These are phyloP conservation scores for Trichomycterus rosablanca DNA, from an alignment of 2,113 vertebrate genomes.

Conservation along the genomic window DNA sequence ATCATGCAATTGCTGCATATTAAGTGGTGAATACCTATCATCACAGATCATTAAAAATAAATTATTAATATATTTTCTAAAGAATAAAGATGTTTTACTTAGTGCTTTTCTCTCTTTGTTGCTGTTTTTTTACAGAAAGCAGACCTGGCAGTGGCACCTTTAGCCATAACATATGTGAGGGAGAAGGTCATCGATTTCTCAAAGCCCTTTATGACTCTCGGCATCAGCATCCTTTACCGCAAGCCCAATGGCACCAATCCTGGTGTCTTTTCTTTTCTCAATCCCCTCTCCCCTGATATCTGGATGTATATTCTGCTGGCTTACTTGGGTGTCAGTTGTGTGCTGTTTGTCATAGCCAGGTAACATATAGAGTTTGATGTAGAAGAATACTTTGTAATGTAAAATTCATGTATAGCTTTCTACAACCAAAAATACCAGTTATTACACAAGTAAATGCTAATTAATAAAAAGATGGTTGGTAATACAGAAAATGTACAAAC, in stretches of 20 bases:
- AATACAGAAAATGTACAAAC: too few relatives aligned
- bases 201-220: conserved; percentile 95
- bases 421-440: too few relatives aligned
- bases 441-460: too few relatives aligned
- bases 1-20: too few relatives aligned
- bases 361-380: conserved; percentile 74
- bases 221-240: conserved; percentile 94
- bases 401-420: too few relatives aligned
- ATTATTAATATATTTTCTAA: not conserved
- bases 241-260: conserved; percentile 92
- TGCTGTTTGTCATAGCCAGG: conserved; percentile 99
- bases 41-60: not conserved
- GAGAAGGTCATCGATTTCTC: conserved; percentile 99
- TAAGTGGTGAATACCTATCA: too few relatives aligned
- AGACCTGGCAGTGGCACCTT: conserved; percentile 91
- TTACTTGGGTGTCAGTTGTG: conserved; percentile 99
- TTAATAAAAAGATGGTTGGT: too few relatives aligned
- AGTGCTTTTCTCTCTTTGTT: conserved; percentile 40
- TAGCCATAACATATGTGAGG: conserved; percentile 94
- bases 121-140: conserved; percentile 81
- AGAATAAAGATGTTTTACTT: not conserved
- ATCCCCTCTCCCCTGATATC: conserved; percentile 98
- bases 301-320: conserved; percentile 99
- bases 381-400: too few relatives aligned
- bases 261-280: conserved; percentile 99